Percentiles rank a stretch among this genome's conserved stretches.
Evolutionary conservation across 2,888 invertebrate genomes (phyloP).

Genomic region (Plemyria rubiginata): DNA sequence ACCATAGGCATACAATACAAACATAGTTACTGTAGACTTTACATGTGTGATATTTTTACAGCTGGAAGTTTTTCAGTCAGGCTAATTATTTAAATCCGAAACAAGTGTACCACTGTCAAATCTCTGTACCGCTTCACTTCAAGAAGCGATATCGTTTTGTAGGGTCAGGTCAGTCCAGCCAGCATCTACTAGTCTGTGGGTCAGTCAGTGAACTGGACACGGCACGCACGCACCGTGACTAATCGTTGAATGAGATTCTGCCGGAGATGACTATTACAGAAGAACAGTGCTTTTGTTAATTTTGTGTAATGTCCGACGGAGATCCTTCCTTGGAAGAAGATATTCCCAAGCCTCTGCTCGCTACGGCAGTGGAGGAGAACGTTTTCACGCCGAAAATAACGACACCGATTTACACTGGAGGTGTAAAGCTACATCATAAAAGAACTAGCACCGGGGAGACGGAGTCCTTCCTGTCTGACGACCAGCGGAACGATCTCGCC

Average conservation of each 20-base stretch:
- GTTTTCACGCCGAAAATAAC: conserved; percentile 78
- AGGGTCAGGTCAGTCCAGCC: no score
- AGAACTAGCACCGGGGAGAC: conserved; percentile 69
- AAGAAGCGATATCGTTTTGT: no score
- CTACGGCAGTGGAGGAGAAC: conserved; percentile 68
- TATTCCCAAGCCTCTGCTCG: conserved; percentile 72
- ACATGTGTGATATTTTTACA: no score
- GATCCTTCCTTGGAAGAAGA: conserved; percentile 82
- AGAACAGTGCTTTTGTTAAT: conserved; percentile 33
- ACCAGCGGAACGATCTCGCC: conserved; percentile 77
- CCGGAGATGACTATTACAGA: conserved; percentile 39
- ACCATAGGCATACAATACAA: no score
- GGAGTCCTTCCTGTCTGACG: conserved; percentile 72
- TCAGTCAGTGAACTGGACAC: no score
- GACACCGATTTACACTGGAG: conserved; percentile 73
- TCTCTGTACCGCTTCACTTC: no score
- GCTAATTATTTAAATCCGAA: no score
- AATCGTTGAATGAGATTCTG: conserved; percentile 39
- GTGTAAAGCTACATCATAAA: conserved; percentile 71
- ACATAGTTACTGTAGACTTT: no score
- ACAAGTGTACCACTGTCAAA: no score
- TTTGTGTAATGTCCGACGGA: conserved; percentile 81
- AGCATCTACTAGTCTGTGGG: no score
- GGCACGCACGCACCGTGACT: conserved; percentile 38
- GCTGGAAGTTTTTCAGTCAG: no score